Base-by-base conservation (phyloP, 1,140 invertebrate species). In the Sitodiplosis mosellana region DNA sequence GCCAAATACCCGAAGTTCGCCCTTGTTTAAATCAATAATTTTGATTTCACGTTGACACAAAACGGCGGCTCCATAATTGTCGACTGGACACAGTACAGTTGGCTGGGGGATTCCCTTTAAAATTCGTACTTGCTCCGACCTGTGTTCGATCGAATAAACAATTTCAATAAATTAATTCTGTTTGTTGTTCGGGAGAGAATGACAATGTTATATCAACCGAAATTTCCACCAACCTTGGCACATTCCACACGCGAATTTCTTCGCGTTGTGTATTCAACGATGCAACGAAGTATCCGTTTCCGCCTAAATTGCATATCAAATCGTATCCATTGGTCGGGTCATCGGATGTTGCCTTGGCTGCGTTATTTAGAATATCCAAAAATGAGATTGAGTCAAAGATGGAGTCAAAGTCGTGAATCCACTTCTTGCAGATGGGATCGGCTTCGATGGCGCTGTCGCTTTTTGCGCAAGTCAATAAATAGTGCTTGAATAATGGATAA, bases 211-310 rank as follows among this genome's bases (percentile, higher is more conserved):
- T n/a, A n/a, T n/a, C n/a, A n/a, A n/a, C n/a, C 27, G 27, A 5
- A 27, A 5, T 27, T 10, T 27, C 27, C 27, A 5, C 27, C 27
- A 27, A 81, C 70, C 65, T 73, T 40, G 70, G 64, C 7, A 80
- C 72, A 67, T 82, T 74, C 83, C 84, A 88, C 5, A 89, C 82
- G 54, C 74, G 78, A 33, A 89, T 78, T 61, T 85, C 80, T 51
- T 83, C 80, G 7, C 74, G 61, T 44, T 78, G 72, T 0, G 80
- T 80, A 2, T 79, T 78, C 14, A 87, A 66, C 6, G 80, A 82
- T 17, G 81, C 77, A 15, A 85, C 73, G 62, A 75, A 82, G 53
- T 76, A 71, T 14, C 60, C 62, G 2, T 57, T 54, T 36, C 59
- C 56, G 18, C 59, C 55, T 8, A 63, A 54, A 53, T 63, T 64